Evolutionary conservation across 2,113 vertebrate genomes (phyloP).

Genomic region (Elgaria multicarinata): DNA sequence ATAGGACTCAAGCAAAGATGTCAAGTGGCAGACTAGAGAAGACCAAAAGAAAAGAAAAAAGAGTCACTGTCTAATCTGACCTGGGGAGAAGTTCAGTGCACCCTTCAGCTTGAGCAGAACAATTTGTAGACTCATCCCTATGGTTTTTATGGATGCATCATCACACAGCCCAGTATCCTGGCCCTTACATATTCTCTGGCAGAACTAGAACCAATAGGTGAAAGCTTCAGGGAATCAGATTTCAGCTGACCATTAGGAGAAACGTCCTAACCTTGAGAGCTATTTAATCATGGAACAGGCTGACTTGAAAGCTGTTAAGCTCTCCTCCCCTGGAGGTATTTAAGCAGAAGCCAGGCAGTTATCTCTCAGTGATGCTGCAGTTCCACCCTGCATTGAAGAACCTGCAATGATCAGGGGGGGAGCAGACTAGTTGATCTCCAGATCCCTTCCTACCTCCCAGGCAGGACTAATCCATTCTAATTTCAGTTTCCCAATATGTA

Average conservation of each 20-base stretch:
- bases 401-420: neutral
- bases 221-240: neutral
- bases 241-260: neutral
- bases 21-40: neutral
- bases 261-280: neutral
- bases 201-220: neutral
- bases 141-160: neutral
- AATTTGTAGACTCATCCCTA: neutral
- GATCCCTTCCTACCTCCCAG: neutral
- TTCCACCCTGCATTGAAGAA: neutral
- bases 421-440: neutral
- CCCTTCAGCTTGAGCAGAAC: neutral
- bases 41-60: neutral
- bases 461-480: neutral
- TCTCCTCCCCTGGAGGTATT: neutral
- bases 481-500: neutral
- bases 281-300: neutral
- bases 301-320: neutral
- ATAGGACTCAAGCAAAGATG: neutral
- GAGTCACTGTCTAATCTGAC: neutral
- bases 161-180: neutral
- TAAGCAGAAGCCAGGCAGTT: neutral
- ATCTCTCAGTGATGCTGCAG: neutral
- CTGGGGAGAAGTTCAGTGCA: neutral
- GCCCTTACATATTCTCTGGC: neutral